Conservation (phyloP, 2,888 invertebrate species). For the Hymenopus coronatus region DNA sequence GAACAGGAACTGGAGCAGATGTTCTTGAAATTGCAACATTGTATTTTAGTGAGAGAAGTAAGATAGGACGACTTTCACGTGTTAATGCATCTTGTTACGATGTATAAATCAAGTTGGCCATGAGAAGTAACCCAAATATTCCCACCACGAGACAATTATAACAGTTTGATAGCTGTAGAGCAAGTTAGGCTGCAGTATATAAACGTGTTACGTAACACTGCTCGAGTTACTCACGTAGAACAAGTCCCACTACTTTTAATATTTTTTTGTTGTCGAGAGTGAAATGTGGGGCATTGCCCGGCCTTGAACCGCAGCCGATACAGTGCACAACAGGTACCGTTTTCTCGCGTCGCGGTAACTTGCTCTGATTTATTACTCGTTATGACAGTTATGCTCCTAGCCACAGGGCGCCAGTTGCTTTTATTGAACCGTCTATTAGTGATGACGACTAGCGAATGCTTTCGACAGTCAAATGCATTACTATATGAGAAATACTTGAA, state of each 20-base stretch:
- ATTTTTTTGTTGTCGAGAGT: neutral
- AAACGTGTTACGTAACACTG: neutral
- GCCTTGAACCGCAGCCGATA: neutral
- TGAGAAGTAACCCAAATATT: neutral
- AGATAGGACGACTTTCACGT: neutral
- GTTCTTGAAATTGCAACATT: neutral
- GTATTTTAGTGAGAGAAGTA: neutral
- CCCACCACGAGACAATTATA: neutral
- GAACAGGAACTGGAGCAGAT: neutral
- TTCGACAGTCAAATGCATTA: no score
- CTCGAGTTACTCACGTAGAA: neutral
- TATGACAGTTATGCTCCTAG: neutral
- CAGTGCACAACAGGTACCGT: neutral
- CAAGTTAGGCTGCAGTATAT: neutral
- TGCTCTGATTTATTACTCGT: neutral
- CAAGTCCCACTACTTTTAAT: neutral
- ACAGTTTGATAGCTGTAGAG: neutral
- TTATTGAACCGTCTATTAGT: no score
- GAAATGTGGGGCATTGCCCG: neutral
- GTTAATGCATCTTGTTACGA: neutral
- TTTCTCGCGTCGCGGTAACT: neutral
- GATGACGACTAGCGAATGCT: no score
- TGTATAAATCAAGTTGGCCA: neutral
- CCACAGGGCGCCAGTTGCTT: no score
- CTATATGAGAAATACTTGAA: no score